Base-by-base conservation (phyloP, 1,140 invertebrate species). In the Pectinophora gossypiella region DNA sequence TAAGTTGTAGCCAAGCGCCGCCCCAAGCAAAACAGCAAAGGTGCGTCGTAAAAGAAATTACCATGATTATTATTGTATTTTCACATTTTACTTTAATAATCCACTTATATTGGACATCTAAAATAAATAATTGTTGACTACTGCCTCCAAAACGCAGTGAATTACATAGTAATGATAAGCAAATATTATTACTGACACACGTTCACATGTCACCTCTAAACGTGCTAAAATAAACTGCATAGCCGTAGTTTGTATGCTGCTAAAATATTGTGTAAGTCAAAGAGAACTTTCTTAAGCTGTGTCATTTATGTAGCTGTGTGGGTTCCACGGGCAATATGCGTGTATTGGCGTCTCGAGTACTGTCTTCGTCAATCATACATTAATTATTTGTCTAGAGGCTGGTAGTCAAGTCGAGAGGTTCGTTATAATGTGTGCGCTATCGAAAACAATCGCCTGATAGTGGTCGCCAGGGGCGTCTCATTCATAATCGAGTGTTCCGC, bases 381-480 rank as follows among this genome's bases (percentile, higher is more conserved):
- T 67, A 67, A 63, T 63, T 61, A 63, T 67, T 57, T 56, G 51
- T 56, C 38, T 59, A 54, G 56, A 53, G 51, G 51, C 22, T 58
- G 56, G 57, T 67, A 67, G 64, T 56, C 48, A 53, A 65, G 50
- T 67, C 49, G 48, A 63, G 61, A 60, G 58, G 56, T 43, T 46
- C 20, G 61, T 60, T 63, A 66, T 65, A 65, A 63, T 63, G 60
- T 64, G 61, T 61, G 58, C 15, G 38, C 61, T 50, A 68, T 64
- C 58, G 56, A 57, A 64, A 64, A 68, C 61, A 61, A 64, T 61
- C 61, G 50, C 46, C 20, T 35, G 54, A 54, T 60, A 68, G 61
- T 68, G 64, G 64, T 56, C 51, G 52, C 56, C 58, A 55, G 54
- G 35, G 62, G 62, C 58, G 52, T 54, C 49, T 59, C 58, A 56